phyloP scores from a whole-genome alignment of 2,888 invertebrate genomes.

The Phytoseiulus persimilis region DNA sequence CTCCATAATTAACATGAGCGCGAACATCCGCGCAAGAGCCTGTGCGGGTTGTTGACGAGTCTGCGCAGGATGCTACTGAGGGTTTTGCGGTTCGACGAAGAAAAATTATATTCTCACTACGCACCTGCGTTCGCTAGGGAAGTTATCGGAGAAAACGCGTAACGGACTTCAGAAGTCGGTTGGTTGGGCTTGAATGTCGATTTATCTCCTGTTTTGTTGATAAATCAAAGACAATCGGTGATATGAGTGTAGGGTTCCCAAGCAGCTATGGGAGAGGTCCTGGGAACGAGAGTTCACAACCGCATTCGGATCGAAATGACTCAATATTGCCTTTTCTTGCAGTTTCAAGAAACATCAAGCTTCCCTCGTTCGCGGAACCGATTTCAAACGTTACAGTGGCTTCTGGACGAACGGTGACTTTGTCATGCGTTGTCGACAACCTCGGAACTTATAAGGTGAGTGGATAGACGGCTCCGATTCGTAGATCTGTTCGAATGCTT shows the following conservation, averaged over 20 bases:
- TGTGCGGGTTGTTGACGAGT: not conserved
- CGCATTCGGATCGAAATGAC: too few relatives aligned
- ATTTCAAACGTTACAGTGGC: constrained; percentile 29
- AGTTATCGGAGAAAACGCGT: too few relatives aligned
- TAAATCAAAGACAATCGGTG: too few relatives aligned
- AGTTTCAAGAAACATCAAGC: not conserved
- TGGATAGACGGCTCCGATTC: too few relatives aligned
- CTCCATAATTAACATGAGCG: not conserved
- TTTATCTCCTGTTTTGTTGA: too few relatives aligned
- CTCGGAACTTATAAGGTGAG: constrained; percentile 23
- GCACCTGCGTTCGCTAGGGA: not conserved
- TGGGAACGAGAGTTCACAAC: too few relatives aligned
- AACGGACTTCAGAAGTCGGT: too few relatives aligned
- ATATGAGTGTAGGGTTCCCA: too few relatives aligned
- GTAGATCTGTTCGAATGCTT: too few relatives aligned
- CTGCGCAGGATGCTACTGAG: not conserved
- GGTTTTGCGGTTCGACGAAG: not conserved
- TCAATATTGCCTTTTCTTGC: too few relatives aligned
- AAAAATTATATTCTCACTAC: not conserved
- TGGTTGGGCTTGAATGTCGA: too few relatives aligned
- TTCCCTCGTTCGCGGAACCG: constrained; percentile 24
- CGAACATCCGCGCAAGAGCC: not conserved
- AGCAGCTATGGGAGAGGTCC: too few relatives aligned
- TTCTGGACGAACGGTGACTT: constrained; percentile 6
- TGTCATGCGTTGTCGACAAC: constrained; percentile 30